A percentile compares a stretch with the other conserved stretches of the same genome.
phyloP scores from a whole-genome alignment of 2,888 invertebrate genomes.

The Dendrolimus pini region DNA sequence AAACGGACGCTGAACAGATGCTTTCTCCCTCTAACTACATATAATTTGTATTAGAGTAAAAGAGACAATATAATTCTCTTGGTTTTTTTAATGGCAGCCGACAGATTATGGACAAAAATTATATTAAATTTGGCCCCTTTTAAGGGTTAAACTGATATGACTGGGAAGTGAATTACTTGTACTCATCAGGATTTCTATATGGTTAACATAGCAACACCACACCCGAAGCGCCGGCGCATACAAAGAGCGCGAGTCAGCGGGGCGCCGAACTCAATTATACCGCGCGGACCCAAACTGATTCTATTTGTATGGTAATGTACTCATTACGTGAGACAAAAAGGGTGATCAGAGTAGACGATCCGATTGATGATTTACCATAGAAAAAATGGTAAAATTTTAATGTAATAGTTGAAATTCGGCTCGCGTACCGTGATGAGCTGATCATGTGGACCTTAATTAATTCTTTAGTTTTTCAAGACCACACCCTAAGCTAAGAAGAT shows the following conservation, averaged over 20 bases:
- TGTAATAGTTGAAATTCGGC: constrained; percentile 17
- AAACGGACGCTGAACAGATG: too few species aligned
- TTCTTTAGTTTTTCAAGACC: not conserved
- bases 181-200: too few species aligned
- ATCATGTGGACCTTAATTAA: not conserved
- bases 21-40: too few species aligned
- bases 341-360: constrained; percentile 19
- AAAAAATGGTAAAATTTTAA: constrained; percentile 28
- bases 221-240: constrained; percentile 28
- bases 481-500: not conserved
- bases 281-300: constrained; percentile 47
- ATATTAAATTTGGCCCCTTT: too few species aligned
- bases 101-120: too few species aligned
- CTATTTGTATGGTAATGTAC: constrained; percentile 74
- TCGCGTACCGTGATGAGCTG: not conserved
- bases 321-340: constrained; percentile 67
- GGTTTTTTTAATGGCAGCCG: too few species aligned
- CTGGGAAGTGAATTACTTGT: too few species aligned
- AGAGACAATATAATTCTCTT: too few species aligned
- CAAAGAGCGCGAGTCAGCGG: constrained; percentile 60
- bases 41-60: too few species aligned
- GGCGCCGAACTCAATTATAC: constrained; percentile 66
- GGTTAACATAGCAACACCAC: not conserved
- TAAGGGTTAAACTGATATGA: too few species aligned
- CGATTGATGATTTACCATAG: constrained; percentile 7